Evolutionary conservation across 2,888 invertebrate genomes (phyloP).

Genomic region (Epirrhoe tristata): DNA sequence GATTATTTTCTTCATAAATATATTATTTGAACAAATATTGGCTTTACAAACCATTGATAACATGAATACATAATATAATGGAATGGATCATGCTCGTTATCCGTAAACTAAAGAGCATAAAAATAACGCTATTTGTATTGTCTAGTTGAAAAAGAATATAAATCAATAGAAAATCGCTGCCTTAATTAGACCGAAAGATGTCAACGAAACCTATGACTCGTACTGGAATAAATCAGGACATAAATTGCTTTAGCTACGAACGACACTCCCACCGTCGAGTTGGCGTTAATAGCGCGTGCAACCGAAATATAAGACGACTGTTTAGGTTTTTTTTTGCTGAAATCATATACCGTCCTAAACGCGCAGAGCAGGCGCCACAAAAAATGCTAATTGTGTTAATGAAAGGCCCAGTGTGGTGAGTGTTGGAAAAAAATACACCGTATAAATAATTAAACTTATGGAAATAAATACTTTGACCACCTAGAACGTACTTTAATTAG

Average conservation of each 20-base stretch:
- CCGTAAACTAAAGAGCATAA: slow-evolving; percentile 49
- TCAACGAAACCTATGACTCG: slow-evolving; percentile 71
- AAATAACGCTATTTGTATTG: slow-evolving; percentile 32
- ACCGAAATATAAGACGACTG: slow-evolving; percentile 77
- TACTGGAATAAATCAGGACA: slow-evolving; percentile 77
- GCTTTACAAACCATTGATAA: not conserved
- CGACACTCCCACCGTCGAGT: slow-evolving; percentile 79
- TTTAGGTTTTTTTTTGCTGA: slow-evolving; percentile 75
- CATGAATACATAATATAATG: not conserved
- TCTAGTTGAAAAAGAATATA: slow-evolving; percentile 60
- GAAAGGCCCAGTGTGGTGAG: not conserved
- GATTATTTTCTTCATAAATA: slow-evolving; percentile 7
- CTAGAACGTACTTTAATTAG: too few relatives aligned
- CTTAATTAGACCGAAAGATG: slow-evolving; percentile 78
- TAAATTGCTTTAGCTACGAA: slow-evolving; percentile 81
- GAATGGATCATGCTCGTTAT: slow-evolving; percentile 32
- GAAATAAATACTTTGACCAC: too few relatives aligned
- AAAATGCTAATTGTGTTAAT: slow-evolving; percentile 46
- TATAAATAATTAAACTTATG: too few relatives aligned
- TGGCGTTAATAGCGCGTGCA: slow-evolving; percentile 84
- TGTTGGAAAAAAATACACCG: not conserved
- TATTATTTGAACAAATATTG: not conserved
- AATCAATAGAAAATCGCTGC: slow-evolving; percentile 72
- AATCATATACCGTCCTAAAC: slow-evolving; percentile 63
- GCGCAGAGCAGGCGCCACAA: slow-evolving; percentile 67